Base-by-base conservation (phyloP, 2,113 vertebrate genomes). In the Hucho hucho region DNA sequence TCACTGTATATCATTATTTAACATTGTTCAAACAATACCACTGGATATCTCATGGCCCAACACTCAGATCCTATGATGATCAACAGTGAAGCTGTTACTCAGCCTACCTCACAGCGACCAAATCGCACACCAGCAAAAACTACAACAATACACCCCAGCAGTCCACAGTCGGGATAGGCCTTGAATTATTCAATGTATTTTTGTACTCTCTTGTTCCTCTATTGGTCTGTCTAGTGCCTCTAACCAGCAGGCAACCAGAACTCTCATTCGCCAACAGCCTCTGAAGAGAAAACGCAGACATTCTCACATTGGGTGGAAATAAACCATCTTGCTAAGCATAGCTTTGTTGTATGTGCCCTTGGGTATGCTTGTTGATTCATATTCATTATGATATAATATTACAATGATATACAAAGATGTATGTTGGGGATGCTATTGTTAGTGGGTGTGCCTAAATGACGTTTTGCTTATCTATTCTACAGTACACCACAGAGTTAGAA, bases 181-280 rank as follows among this genome's bases (percentile, higher is more conserved):
- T 64, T 92, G 83, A 90, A 92, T 91, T 85, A 92, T 92, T 92
- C 79, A 91, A 22, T 28, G 47, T 76, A 84, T 76, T 63, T 56
- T 58, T 28, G 59, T 75, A 58, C 16, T 82, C 53, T 32, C 64
- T 91, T 82, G 68, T 13, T 49, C 68, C 13, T 47, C 69, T 83
- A 53, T 47, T 47, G 4, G 76, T 61, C 3, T 76, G 69, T 76
- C 61, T 83, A 69, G 79, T 81, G 71, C 58, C 68, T 63, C 70
- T 75, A 70, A 70, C 79, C 83, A 81, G 75, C 79, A 80, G 76
- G 73, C 83, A 71, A 73, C 83, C 87, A 70, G 79, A 73, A 58
- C 18, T 74, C 43, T 59, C 64, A 49, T 70, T 64, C 2, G 69
- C 66, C 72, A 25, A 6, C 69, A 71, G 22, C 68, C 75, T 74